Evolutionary conservation across 2,888 invertebrate genomes (phyloP).

Genomic region (Polydrusus tereticollis): DNA sequence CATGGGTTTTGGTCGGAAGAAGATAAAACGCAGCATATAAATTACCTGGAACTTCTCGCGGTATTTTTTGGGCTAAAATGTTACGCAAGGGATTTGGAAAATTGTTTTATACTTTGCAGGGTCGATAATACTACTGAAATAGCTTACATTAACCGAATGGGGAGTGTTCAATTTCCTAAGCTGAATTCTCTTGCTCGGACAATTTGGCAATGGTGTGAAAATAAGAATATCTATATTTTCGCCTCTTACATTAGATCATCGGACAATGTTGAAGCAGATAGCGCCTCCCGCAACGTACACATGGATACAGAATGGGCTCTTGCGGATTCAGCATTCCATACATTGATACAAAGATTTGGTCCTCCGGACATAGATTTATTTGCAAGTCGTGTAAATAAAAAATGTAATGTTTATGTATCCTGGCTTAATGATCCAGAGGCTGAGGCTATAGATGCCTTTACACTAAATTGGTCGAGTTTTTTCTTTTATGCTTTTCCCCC

Average conservation of each 20-base stretch:
- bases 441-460: background rate
- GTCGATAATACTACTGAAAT: conserved; percentile 41
- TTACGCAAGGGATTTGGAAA: conserved; percentile 28
- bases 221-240: conserved; percentile 44
- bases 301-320: conserved; percentile 7
- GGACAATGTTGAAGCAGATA: conserved; percentile 49
- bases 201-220: conserved; percentile 53
- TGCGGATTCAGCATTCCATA: background rate
- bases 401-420: conserved; percentile 52
- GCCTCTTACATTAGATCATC: conserved; percentile 50
- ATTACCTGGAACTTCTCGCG: conserved; percentile 36
- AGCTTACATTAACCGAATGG: conserved; percentile 23
- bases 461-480: background rate
- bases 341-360: background rate
- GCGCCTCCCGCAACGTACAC: conserved; percentile 31
- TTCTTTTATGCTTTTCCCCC: too few species aligned
- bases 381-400: conserved; percentile 45
- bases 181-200: conserved; percentile 49
- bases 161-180: conserved; percentile 41
- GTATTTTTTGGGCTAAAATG: conserved; percentile 33
- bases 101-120: conserved; percentile 15
- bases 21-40: conserved; percentile 42
- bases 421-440: conserved; percentile 46
- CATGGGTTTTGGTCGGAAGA: conserved; percentile 45
- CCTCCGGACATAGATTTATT: conserved; percentile 43